Percentiles rank a stretch among this genome's conserved stretches.
Evolutionary conservation across 2,888 invertebrate genomes (phyloP).

Genomic region (Nasonia oneida): DNA sequence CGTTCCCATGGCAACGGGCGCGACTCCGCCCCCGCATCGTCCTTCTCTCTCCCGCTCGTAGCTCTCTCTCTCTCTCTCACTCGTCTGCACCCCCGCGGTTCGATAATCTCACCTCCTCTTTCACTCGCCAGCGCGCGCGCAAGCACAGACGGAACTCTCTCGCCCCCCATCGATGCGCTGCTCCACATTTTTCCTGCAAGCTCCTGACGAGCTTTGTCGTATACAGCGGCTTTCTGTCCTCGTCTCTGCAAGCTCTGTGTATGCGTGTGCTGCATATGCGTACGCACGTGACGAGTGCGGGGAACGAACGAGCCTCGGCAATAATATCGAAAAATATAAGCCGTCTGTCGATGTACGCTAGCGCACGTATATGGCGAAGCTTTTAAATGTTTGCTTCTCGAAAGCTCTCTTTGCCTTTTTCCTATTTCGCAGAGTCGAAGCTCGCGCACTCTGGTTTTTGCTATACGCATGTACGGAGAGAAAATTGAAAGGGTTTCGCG

Average conservation of each 20-base stretch:
- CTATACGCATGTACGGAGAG: background rate
- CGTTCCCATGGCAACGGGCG: constrained; percentile 77
- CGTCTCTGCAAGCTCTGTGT: background rate
- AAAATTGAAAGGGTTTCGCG: background rate
- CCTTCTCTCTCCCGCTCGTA: constrained; percentile 61
- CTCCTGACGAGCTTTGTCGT: constrained; percentile 42
- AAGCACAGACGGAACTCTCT: constrained; percentile 43
- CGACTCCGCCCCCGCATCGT: constrained; percentile 75
- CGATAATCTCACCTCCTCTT: constrained; percentile 74
- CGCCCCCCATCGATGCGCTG: constrained; percentile 61
- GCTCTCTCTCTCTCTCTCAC: constrained; percentile 53
- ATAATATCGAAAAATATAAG: background rate
- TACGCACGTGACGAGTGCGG: constrained; percentile 62
- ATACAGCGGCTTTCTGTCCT: background rate
- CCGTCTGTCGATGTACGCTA: background rate
- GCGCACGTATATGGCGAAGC: background rate
- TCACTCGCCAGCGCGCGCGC: constrained; percentile 52
- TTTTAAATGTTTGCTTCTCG: background rate
- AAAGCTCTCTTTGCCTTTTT: background rate
- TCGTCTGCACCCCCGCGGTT: constrained; percentile 71
- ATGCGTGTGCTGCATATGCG: background rate
- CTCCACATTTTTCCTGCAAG: constrained; percentile 72
- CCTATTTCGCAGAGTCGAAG: background rate
- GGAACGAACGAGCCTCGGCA: constrained; percentile 28
- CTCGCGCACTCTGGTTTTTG: background rate